phyloP scores from a whole-genome alignment of 2,797 vertebrate genomes.

The Pteropus rufus region DNA sequence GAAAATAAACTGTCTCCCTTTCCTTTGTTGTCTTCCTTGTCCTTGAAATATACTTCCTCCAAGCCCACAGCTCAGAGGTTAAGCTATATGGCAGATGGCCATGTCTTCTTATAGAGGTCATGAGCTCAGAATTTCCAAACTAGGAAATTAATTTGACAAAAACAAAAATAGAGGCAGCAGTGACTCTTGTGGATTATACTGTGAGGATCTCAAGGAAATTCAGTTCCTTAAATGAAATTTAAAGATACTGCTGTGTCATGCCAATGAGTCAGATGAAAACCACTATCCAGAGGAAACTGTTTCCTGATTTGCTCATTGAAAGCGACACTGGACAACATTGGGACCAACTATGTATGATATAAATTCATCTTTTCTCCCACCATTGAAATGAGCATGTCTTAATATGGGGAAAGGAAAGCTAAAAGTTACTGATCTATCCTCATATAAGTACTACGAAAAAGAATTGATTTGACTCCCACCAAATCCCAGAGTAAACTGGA shows the following conservation, averaged over 20 bases:
- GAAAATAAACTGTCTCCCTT: constrained; percentile 72
- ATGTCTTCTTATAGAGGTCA: constrained; percentile 58
- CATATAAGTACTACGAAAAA: neutral
- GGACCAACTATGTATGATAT: neutral
- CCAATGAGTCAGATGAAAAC: neutral
- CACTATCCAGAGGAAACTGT: neutral
- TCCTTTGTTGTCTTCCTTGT: constrained; percentile 63
- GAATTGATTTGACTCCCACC: neutral
- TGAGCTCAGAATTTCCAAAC: constrained; percentile 50
- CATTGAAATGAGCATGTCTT: neutral
- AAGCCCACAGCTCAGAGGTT: constrained; percentile 65
- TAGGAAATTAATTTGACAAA: constrained; percentile 63
- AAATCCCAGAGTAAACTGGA: neutral
- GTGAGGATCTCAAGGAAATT: neutral
- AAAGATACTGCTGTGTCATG: neutral
- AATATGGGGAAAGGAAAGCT: neutral
- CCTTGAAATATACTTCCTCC: constrained; percentile 64
- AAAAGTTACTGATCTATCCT: neutral
- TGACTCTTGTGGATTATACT: neutral
- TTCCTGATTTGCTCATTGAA: neutral
- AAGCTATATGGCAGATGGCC: constrained; percentile 70
- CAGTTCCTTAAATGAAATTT: neutral
- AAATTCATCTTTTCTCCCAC: neutral
- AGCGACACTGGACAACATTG: neutral
- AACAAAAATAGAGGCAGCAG: constrained; percentile 40